A percentile compares a stretch with the other conserved stretches of the same genome.
phyloP scores from a whole-genome alignment of 2,888 invertebrate genomes.

The Cryptus viduatorius region DNA sequence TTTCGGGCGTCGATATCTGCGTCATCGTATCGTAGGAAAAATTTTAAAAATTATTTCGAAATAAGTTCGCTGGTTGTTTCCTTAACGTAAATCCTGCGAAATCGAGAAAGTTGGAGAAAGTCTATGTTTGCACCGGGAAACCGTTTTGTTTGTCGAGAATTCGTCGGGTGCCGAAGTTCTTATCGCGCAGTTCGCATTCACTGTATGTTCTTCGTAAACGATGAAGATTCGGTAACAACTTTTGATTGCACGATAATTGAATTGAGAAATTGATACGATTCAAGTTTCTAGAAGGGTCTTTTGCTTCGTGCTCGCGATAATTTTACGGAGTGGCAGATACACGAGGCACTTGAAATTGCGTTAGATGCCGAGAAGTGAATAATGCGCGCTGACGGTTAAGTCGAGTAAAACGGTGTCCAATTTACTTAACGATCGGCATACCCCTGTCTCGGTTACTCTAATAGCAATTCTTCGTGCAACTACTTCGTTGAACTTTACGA shows the following conservation, averaged over 20 bases:
- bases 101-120: slow-evolving; percentile 64
- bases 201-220: slow-evolving; percentile 1
- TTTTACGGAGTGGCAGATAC: slow-evolving; percentile 11
- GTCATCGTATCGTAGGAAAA: slow-evolving; percentile 33
- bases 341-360: slow-evolving; percentile 71
- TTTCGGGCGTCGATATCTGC: slow-evolving; percentile 73
- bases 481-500: slow-evolving; percentile 18
- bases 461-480: background rate
- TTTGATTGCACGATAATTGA: slow-evolving; percentile 61
- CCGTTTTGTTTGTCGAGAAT: slow-evolving; percentile 1
- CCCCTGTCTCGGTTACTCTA: slow-evolving; percentile 9
- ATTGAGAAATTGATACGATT: slow-evolving; percentile 41
- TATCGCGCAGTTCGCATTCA: background rate
- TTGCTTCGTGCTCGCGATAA: slow-evolving; percentile 20
- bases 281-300: slow-evolving; percentile 43
- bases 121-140: background rate
- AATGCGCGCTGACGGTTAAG: slow-evolving; percentile 71
- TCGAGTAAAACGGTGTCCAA: slow-evolving; percentile 68
- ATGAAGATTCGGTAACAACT: slow-evolving; percentile 56
- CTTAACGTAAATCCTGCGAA: slow-evolving; percentile 4
- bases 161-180: background rate
- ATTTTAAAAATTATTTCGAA: background rate
- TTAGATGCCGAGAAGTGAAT: slow-evolving; percentile 80
- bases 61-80: slow-evolving; percentile 38
- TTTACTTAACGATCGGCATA: slow-evolving; percentile 64